A percentile compares a stretch with the other conserved stretches of the same genome.
These are phyloP conservation scores for Ceratina australensis DNA, from an alignment of 1,140 invertebrate genomes.

Conservation along the genomic window DNA sequence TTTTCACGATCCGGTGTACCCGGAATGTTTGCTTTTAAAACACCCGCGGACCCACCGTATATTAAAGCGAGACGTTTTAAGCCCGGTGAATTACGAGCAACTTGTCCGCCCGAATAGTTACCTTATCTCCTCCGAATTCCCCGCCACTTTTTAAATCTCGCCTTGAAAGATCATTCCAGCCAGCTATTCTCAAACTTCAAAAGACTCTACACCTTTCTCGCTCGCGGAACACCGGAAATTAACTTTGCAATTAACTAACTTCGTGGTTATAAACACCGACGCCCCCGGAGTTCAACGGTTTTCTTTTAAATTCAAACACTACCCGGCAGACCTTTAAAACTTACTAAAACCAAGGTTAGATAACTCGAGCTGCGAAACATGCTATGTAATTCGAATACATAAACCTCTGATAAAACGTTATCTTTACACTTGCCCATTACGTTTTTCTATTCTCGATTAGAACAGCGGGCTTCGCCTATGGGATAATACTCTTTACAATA, in stretches of 20 bases:
- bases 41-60: background rate
- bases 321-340: too few relatives aligned
- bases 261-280: too few relatives aligned
- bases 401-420: conserved; percentile 20
- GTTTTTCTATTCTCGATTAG: background rate
- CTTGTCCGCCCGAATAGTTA: conserved; percentile 16
- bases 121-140: conserved; percentile 51
- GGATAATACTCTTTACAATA: conserved; percentile 28
- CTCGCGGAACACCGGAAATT: too few relatives aligned
- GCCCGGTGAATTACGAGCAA: conserved; percentile 43
- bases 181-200: background rate
- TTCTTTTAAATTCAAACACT: too few relatives aligned
- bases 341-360: too few relatives aligned
- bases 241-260: too few relatives aligned
- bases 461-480: background rate
- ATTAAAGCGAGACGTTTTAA: conserved; percentile 37
- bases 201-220: background rate
- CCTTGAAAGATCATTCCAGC: conserved; percentile 31
- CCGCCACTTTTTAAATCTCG: conserved; percentile 40
- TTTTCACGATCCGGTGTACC: conserved; percentile 21
- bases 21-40: conserved; percentile 7
- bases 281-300: too few relatives aligned
- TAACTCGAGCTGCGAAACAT: too few relatives aligned
- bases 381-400: background rate
- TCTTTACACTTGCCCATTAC: conserved; percentile 29